A percentile compares a stretch with the other conserved stretches of the same genome.
Conservation (phyloP, 1,140 invertebrate genomes). For the Scaptomyza graminum region DNA sequence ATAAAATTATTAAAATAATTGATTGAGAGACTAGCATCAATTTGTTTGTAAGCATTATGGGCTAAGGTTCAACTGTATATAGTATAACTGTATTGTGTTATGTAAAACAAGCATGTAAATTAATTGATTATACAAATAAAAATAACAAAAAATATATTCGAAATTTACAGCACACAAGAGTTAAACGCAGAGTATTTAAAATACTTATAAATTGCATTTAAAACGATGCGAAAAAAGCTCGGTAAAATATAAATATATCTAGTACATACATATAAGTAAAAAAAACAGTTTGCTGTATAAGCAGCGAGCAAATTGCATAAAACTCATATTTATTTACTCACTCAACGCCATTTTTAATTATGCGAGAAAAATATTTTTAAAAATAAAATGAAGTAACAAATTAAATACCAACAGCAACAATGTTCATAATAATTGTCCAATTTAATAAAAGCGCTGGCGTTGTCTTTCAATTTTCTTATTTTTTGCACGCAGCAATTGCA, state of each 20-base stretch:
- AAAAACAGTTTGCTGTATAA: slow-evolving; percentile 9
- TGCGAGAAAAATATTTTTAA: slow-evolving; percentile 7
- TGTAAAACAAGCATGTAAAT: slow-evolving; percentile 70
- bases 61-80: slow-evolving; percentile 55
- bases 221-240: slow-evolving; percentile 51
- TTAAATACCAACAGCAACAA: slow-evolving; percentile 11
- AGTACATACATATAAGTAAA: background rate
- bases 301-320: slow-evolving; percentile 26
- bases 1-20: slow-evolving; percentile 59
- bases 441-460: slow-evolving; percentile 41
- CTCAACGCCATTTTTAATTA: slow-evolving; percentile 65
- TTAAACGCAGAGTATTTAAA: slow-evolving; percentile 59
- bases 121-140: slow-evolving; percentile 62
- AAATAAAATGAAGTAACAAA: background rate
- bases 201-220: slow-evolving; percentile 78
- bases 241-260: slow-evolving; percentile 15
- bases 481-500: slow-evolving; percentile 10
- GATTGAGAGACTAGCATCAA: slow-evolving; percentile 52
- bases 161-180: slow-evolving; percentile 1
- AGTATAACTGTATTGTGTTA: slow-evolving; percentile 56
- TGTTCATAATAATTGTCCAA: slow-evolving; percentile 46
- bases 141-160: slow-evolving; percentile 16
- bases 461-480: slow-evolving; percentile 27
- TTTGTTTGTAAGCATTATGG: slow-evolving; percentile 22
- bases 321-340: slow-evolving; percentile 65